Evolutionary conservation across 2,797 vertebrate genomes (phyloP).

Genomic region (Diplodus sargus): DNA sequence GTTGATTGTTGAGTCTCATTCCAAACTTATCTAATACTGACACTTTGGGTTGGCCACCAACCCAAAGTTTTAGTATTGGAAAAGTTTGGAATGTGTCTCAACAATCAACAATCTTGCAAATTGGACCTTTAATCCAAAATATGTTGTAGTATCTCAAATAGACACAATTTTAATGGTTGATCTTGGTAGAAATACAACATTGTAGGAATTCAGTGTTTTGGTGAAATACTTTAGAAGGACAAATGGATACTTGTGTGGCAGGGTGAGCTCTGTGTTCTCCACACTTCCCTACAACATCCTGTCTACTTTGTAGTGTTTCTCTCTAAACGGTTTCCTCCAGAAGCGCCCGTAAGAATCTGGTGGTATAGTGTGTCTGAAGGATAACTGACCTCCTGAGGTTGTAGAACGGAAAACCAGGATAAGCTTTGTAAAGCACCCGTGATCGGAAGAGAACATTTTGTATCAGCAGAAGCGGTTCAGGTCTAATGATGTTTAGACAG

Average conservation of each 20-base stretch:
- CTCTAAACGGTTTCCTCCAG: conserved; percentile 52
- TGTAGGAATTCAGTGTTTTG: neutral
- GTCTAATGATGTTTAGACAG: conserved; percentile 18
- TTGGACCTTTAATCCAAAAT: neutral
- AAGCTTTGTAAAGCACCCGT: neutral
- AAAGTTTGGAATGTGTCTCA: too few species aligned
- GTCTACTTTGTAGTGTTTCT: conserved; percentile 19
- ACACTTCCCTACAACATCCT: conserved; percentile 9
- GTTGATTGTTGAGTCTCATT: too few species aligned
- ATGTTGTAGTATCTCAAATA: neutral
- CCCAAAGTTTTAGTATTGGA: too few species aligned
- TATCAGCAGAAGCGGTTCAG: conserved; percentile 14
- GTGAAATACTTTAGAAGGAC: neutral
- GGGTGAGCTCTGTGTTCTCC: conserved; percentile 9
- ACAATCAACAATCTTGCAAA: too few species aligned
- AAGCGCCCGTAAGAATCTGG: conserved; percentile 26
- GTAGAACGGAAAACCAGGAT: neutral
- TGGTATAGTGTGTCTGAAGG: conserved; percentile 40
- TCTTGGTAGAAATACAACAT: neutral
- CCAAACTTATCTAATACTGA: too few species aligned
- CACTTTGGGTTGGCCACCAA: too few species aligned
- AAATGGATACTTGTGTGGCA: conserved; percentile 6
- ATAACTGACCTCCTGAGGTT: conserved; percentile 39
- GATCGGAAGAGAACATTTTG: neutral
- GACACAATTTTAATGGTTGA: neutral